Percentiles rank a stretch among this genome's conserved stretches.
phyloP scores from a whole-genome alignment of 1,140 invertebrate species.

The Bicyclus anynana region DNA sequence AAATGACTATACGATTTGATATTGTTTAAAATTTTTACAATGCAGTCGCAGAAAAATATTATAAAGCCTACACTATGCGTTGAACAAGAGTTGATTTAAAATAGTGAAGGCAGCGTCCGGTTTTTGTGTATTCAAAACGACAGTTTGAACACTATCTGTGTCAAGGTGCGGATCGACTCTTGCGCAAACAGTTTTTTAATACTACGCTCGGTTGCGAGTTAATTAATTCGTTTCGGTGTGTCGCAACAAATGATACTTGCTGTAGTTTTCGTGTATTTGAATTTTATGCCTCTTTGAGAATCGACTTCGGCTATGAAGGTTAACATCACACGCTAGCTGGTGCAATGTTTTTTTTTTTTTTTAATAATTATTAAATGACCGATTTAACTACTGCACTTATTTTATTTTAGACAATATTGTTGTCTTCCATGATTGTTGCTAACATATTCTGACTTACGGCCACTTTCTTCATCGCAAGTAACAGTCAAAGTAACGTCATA shows the following conservation, averaged over 20 bases:
- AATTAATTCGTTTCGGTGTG: conserved; percentile 75
- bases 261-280: conserved; percentile 62
- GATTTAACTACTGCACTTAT: too few relatives aligned
- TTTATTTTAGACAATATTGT: too few relatives aligned
- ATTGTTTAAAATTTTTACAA: too few relatives aligned
- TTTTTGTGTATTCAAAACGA: conserved; percentile 77
- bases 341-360: not conserved
- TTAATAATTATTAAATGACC: too few relatives aligned
- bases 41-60: too few relatives aligned
- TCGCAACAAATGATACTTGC: conserved; percentile 65
- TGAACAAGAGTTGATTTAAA: conserved; percentile 46
- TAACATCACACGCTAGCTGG: conserved; percentile 8
- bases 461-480: too few relatives aligned
- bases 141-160: conserved; percentile 70
- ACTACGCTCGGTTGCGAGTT: conserved; percentile 71
- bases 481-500: too few relatives aligned
- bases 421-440: too few relatives aligned
- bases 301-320: conserved; percentile 12
- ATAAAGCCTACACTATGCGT: conserved; percentile 7
- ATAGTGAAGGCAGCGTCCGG: conserved; percentile 70
- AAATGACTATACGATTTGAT: too few relatives aligned
- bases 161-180: conserved; percentile 74
- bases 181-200: conserved; percentile 75
- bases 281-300: conserved; percentile 21
- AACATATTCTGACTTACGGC: too few relatives aligned